phyloP scores from a whole-genome alignment of 2,113 vertebrate genomes.

The Microcebus tavaratra region DNA sequence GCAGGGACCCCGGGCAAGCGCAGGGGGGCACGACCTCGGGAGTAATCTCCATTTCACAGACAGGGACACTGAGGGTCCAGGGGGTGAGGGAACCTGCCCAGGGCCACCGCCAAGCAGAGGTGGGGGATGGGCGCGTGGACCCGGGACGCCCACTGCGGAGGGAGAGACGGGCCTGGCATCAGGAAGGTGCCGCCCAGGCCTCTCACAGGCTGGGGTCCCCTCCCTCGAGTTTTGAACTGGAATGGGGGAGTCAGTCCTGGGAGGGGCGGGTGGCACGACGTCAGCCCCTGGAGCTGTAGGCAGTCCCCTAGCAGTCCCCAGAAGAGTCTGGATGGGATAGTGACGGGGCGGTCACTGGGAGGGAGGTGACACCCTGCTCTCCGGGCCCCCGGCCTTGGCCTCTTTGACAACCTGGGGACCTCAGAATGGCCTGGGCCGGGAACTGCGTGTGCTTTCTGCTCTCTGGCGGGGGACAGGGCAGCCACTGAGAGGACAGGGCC shows the following conservation, averaged over 20 bases:
- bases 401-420: not conserved
- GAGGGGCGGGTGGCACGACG: not conserved
- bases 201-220: not conserved
- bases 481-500: not conserved
- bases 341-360: rapidly evolving
- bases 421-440: not conserved
- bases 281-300: not conserved
- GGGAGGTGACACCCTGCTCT: not conserved
- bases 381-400: not conserved
- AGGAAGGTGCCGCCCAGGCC: not conserved
- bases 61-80: not conserved
- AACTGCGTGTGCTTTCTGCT: rapidly evolving
- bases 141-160: not conserved
- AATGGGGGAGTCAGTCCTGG: not conserved
- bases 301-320: not conserved
- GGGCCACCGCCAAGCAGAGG: not conserved
- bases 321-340: not conserved
- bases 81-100: rapidly evolving
- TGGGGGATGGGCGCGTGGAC: rapidly evolving
- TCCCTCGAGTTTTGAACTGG: not conserved
- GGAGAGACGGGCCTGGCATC: rapidly evolving
- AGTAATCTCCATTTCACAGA: rapidly evolving
- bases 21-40: not conserved
- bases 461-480: rapidly evolving
- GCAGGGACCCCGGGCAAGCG: too few relatives aligned